phyloP scores from a whole-genome alignment of 2,888 invertebrate genomes.

The Antheraea assamensis region DNA sequence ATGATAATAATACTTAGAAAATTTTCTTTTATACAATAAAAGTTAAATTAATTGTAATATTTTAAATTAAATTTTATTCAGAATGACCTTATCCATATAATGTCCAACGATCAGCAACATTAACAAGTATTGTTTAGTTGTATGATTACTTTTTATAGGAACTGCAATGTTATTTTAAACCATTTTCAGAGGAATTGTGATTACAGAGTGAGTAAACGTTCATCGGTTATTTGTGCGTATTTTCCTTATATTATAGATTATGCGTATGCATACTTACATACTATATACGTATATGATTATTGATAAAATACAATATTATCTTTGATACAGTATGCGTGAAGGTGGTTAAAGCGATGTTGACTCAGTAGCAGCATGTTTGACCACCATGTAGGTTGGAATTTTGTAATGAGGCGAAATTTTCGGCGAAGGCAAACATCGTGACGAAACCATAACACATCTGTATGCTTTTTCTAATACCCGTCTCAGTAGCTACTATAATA shows the following conservation, averaged over 20 bases:
- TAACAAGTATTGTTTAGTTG: constrained; percentile 77
- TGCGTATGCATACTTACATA: neutral
- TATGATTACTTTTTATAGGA: constrained; percentile 76
- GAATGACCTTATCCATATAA: constrained; percentile 69
- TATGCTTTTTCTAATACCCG: no score
- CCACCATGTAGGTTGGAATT: no score
- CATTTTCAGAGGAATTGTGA: constrained; percentile 74
- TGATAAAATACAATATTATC: neutral
- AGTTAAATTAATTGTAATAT: constrained; percentile 14
- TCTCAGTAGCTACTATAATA: no score
- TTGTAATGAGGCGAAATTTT: no score
- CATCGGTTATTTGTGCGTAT: neutral
- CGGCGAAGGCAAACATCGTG: no score
- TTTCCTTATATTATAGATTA: constrained; percentile 3
- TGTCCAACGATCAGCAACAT: constrained; percentile 66
- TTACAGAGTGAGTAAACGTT: constrained; percentile 16
- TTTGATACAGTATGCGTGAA: neutral
- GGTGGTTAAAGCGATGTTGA: no score
- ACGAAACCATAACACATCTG: no score
- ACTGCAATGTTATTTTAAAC: constrained; percentile 80
- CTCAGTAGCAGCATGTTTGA: no score
- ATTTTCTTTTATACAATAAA: neutral
- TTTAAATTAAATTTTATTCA: constrained; percentile 25
- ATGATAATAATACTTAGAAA: neutral
- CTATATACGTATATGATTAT: neutral